phyloP scores from a whole-genome alignment of 2,888 invertebrate genomes.

The Conomelus anceps region DNA sequence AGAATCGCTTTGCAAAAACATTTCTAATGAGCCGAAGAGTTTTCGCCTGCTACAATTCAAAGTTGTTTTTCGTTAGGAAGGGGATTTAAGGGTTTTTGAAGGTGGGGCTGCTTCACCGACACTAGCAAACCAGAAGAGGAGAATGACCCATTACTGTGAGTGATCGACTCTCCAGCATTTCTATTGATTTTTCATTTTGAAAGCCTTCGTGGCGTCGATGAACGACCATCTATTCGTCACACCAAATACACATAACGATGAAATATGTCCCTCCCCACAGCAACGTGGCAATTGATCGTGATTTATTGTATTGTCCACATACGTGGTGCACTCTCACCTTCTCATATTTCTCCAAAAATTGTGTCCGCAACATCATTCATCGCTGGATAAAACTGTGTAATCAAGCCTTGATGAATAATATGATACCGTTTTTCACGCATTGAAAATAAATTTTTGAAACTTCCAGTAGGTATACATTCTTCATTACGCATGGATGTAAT shows the following conservation, averaged over 20 bases:
- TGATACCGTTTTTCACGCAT: neutral
- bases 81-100: neutral
- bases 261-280: neutral
- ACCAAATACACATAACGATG: neutral
- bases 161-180: neutral
- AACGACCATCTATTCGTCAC: neutral
- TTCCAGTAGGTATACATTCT: no score
- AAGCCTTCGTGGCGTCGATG: neutral
- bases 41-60: neutral
- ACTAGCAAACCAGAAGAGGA: neutral
- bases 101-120: neutral
- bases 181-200: neutral
- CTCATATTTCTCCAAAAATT: neutral
- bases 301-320: neutral
- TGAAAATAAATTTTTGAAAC: no score
- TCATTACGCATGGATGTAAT: no score
- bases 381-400: neutral
- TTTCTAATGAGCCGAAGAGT: neutral
- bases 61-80: neutral
- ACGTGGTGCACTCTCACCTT: neutral
- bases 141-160: neutral
- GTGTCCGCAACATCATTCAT: neutral
- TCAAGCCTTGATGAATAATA: neutral
- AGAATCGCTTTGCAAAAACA: neutral
- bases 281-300: neutral